Conservation (phyloP, 2,113 vertebrate genomes). For the Nothocercus julius region DNA sequence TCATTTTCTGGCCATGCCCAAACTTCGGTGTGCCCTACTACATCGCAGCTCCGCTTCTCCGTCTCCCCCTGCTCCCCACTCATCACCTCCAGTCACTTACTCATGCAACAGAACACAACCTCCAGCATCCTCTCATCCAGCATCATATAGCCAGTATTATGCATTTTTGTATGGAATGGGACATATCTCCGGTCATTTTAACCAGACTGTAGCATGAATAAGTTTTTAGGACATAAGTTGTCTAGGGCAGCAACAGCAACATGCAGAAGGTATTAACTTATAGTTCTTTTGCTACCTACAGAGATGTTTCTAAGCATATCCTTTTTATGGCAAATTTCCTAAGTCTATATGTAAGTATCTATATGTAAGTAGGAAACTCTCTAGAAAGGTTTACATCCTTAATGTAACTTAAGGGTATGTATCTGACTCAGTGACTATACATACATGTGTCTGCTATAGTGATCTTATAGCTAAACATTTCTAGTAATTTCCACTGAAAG, state of each 20-base stretch:
- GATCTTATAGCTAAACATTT: not conserved
- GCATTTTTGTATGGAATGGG: not conserved
- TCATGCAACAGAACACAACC: not conserved
- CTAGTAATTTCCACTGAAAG: conserved; percentile 46
- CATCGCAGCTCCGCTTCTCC: not conserved
- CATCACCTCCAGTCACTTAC: not conserved
- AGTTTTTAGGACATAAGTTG: not conserved
- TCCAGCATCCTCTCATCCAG: not conserved
- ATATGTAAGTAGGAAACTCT: not conserved
- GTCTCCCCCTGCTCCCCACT: not conserved
- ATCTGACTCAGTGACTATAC: not conserved
- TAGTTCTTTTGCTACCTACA: not conserved
- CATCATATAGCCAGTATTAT: not conserved
- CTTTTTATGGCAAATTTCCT: not conserved
- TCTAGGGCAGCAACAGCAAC: not conserved
- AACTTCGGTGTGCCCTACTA: not conserved
- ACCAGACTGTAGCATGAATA: not conserved
- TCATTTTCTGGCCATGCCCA: not conserved
- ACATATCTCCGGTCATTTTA: not conserved
- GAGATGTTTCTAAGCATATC: not conserved
- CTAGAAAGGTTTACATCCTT: not conserved
- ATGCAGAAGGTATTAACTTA: not conserved
- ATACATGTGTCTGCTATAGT: not conserved
- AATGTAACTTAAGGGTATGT: not conserved
- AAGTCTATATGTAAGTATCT: not conserved